phyloP scores from a whole-genome alignment of 2,113 vertebrate species.

The Phoenicopterus ruber region DNA sequence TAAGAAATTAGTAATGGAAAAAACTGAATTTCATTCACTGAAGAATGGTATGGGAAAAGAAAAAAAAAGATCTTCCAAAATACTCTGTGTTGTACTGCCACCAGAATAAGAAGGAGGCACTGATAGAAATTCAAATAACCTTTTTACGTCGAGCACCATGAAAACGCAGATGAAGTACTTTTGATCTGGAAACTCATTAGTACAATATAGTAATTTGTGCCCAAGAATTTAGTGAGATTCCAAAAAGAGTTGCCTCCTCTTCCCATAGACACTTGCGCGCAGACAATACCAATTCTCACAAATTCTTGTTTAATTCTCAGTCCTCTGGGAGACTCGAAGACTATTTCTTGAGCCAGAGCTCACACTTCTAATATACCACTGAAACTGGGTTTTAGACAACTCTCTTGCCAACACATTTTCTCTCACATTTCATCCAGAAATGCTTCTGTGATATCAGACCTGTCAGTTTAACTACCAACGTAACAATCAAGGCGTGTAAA shows the following conservation, averaged over 20 bases:
- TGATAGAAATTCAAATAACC: neutral
- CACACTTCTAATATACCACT: neutral
- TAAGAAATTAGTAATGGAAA: neutral
- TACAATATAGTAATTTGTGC: neutral
- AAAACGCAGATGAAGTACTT: neutral
- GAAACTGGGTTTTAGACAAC: neutral
- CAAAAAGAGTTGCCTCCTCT: neutral
- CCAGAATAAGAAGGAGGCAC: neutral
- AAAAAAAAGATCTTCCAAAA: neutral
- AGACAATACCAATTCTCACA: neutral
- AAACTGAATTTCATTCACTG: neutral
- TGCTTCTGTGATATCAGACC: neutral
- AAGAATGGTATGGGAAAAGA: neutral
- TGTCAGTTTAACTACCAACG: neutral
- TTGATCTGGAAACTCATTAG: neutral
- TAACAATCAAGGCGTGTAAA: neutral
- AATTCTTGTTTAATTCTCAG: neutral
- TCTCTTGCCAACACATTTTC: neutral
- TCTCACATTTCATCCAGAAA: neutral
- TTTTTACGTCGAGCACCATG: neutral
- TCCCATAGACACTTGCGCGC: neutral
- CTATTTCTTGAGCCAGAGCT: neutral
- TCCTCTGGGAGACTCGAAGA: neutral
- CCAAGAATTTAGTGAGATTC: neutral
- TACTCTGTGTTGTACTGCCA: neutral